Percentiles rank a stretch among this genome's conserved stretches.
Conservation (phyloP, 2,888 invertebrate genomes). For the Idaea straminata region DNA sequence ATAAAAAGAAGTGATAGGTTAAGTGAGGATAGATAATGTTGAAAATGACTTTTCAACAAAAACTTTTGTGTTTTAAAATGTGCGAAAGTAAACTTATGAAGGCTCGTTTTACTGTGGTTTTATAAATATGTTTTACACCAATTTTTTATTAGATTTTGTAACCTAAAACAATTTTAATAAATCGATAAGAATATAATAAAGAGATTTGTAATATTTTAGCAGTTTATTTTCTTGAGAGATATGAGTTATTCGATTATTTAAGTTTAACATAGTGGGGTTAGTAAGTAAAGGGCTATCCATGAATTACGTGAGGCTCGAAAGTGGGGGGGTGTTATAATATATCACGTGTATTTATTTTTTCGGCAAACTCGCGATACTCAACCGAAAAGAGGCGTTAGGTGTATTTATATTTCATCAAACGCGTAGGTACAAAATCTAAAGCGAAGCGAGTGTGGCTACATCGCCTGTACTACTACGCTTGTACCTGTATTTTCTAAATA, state of each 20-base stretch:
- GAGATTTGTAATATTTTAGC: not conserved
- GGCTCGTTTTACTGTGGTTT: not conserved
- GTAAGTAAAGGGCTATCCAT: not conserved
- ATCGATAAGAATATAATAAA: not conserved
- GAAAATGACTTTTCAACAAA: too few species aligned
- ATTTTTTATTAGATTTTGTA: not conserved
- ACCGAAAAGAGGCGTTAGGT: too few species aligned
- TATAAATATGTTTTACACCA: not conserved
- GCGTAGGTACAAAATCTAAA: too few species aligned
- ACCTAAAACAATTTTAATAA: not conserved
- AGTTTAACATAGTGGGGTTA: not conserved
- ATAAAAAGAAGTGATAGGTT: not conserved
- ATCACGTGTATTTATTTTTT: too few species aligned
- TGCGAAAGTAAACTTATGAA: not conserved
- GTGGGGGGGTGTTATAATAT: too few species aligned
- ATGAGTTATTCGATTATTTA: not conserved
- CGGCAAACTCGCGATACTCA: too few species aligned
- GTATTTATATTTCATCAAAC: too few species aligned
- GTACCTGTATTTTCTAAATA: too few species aligned
- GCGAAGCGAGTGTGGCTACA: too few species aligned
- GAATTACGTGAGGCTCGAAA: too few species aligned
- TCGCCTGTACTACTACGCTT: too few species aligned
- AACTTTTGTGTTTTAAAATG: not conserved
- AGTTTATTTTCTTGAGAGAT: not conserved
- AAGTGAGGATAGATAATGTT: not conserved